phyloP scores from a whole-genome alignment of 2,888 invertebrate genomes.

The Smittia sp. region DNA sequence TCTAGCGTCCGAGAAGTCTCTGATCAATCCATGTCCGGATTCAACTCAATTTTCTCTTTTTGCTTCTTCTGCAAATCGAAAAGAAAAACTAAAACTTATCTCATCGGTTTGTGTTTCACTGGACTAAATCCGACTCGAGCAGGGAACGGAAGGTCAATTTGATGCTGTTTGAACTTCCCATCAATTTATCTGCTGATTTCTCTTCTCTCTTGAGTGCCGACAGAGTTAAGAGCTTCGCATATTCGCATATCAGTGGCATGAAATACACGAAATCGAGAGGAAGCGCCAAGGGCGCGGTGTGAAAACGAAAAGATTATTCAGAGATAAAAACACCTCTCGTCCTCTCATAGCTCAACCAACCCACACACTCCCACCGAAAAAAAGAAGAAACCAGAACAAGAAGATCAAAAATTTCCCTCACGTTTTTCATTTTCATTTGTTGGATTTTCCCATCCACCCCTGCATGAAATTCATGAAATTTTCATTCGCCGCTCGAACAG shows the following conservation, averaged over 20 bases:
- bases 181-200: slow-evolving; percentile 23
- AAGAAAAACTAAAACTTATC: too few relatives aligned
- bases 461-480: slow-evolving; percentile 38
- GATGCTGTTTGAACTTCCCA: slow-evolving; percentile 36
- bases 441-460: neutral
- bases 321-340: neutral
- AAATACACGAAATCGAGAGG: neutral
- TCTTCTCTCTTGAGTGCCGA: neutral
- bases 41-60: too few relatives aligned
- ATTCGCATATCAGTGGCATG: neutral
- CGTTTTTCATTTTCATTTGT: slow-evolving; percentile 40
- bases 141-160: slow-evolving; percentile 34
- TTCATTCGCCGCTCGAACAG: slow-evolving; percentile 5
- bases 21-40: too few relatives aligned
- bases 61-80: too few relatives aligned
- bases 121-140: neutral
- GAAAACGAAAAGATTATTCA: neutral
- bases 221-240: neutral
- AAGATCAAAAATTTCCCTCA: slow-evolving; percentile 33
- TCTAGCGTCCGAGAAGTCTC: too few relatives aligned
- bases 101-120: too few relatives aligned
- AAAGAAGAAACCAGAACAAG: neutral
- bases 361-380: neutral
- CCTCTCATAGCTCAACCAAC: too few relatives aligned
- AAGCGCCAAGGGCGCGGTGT: neutral